Conservation (phyloP, 2,113 vertebrate species). For the Sander lucioperca region DNA sequence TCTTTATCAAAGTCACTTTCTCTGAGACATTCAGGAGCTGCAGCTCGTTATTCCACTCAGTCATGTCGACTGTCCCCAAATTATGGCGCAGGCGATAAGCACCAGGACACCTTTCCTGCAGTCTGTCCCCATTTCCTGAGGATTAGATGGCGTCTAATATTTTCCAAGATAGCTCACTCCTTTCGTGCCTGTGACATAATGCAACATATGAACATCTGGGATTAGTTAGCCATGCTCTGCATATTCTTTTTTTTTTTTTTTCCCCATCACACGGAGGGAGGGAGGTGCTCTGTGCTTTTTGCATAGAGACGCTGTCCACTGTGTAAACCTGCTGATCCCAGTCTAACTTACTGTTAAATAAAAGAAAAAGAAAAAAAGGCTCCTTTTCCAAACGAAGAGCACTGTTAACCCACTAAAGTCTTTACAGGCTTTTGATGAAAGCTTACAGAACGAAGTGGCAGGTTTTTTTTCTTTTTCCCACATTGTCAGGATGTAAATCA, state of each 20-base stretch:
- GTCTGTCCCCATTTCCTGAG: slow-evolving; percentile 71
- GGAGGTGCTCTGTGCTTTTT: slow-evolving; percentile 18
- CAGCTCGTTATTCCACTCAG: background rate
- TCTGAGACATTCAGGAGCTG: slow-evolving; percentile 2
- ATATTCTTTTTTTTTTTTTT: slow-evolving; percentile 22
- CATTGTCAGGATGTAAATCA: slow-evolving; percentile 9
- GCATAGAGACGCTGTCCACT: slow-evolving; percentile 15
- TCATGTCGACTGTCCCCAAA: slow-evolving; percentile 14
- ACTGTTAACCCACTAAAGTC: slow-evolving; percentile 1
- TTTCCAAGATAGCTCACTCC: slow-evolving; percentile 75
- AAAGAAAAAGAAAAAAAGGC: slow-evolving; percentile 3
- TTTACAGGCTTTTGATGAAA: slow-evolving; percentile 24
- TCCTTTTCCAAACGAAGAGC: background rate
- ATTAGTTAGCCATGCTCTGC: slow-evolving; percentile 55
- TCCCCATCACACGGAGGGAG: slow-evolving; percentile 37
- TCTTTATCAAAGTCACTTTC: slow-evolving; percentile 6
- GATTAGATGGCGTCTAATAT: slow-evolving; percentile 70
- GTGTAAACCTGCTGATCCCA: slow-evolving; percentile 33
- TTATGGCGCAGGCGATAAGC: slow-evolving; percentile 48
- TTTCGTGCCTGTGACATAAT: slow-evolving; percentile 77
- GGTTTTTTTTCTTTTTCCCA: slow-evolving; percentile 22
- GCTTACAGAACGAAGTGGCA: background rate
- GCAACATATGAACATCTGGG: slow-evolving; percentile 80
- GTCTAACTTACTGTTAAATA: background rate
- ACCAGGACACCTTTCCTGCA: slow-evolving; percentile 50